These are phyloP conservation scores for Chunga burmeisteri DNA, from an alignment of 2,113 vertebrate genomes.

Conservation along the genomic window DNA sequence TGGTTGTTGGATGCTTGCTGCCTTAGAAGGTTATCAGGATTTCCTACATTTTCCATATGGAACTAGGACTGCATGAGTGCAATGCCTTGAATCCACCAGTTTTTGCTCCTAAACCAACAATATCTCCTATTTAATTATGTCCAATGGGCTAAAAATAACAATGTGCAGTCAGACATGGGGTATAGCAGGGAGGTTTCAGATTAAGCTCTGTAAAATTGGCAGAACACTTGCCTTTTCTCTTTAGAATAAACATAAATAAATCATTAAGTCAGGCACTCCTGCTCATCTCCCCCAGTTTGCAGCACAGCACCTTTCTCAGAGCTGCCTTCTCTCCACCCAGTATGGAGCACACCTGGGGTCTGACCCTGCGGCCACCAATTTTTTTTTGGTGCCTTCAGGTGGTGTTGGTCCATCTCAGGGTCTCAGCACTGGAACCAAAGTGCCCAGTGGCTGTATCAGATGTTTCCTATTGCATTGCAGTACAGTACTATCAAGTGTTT, in stretches of 20 bases:
- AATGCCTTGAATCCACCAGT: neutral
- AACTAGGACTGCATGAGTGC: neutral
- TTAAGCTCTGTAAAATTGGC: neutral
- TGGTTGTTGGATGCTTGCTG: neutral
- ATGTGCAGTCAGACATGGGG: rapidly evolving
- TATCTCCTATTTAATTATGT: neutral
- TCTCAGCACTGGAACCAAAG: neutral
- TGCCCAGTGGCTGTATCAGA: neutral
- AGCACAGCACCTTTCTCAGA: neutral
- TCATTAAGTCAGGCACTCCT: neutral
- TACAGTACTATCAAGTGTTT: neutral
- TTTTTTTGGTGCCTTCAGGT: rapidly evolving
- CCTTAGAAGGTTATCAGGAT: neutral
- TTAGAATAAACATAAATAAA: neutral
- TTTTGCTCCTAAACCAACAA: neutral
- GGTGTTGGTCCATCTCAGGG: too few species aligned
- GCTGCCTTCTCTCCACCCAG: rapidly evolving
- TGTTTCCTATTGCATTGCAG: neutral
- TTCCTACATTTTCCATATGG: neutral
- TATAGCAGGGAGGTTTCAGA: neutral
- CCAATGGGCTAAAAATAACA: neutral
- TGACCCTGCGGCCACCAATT: rapidly evolving
- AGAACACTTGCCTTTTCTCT: neutral
- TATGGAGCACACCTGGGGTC: rapidly evolving
- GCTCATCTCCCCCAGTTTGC: neutral